These are phyloP conservation scores for Xerus rutilus DNA, from an alignment of 2,797 vertebrate genomes.

Conservation along the genomic window DNA sequence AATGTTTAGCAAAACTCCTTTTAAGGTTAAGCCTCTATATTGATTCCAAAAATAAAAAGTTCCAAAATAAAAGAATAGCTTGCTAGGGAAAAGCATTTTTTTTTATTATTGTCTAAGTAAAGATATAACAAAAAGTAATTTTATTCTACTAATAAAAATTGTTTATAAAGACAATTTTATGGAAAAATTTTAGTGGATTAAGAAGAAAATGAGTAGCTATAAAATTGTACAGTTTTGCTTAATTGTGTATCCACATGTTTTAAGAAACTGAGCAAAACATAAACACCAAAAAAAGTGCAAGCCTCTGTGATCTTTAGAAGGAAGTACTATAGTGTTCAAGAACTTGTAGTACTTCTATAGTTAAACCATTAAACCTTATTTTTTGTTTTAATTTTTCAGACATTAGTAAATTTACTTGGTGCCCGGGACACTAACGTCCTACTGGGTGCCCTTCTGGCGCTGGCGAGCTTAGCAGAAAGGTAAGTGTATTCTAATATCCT, in stretches of 20 bases:
- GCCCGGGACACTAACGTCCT: constrained; percentile 92
- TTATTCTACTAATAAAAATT: background rate
- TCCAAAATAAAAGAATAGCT: background rate
- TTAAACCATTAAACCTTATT: background rate
- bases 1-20: background rate
- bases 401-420: constrained; percentile 92
- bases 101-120: constrained; percentile 14
- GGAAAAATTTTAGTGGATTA: background rate
- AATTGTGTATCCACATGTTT: background rate
- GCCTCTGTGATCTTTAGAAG: background rate
- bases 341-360: background rate
- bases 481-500: constrained; percentile 77
- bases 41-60: background rate
- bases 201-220: background rate
- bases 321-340: background rate
- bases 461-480: constrained; percentile 94
- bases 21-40: background rate
- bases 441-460: constrained; percentile 92
- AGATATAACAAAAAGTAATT: background rate
- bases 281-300: background rate
- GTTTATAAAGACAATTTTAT: constrained; percentile 35
- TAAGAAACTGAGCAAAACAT: background rate
- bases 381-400: constrained; percentile 87
- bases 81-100: background rate
- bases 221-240: background rate